A percentile compares a stretch with the other conserved stretches of the same genome.
Conservation (phyloP, 2,888 invertebrate species). For the Brachypterus glaber region DNA sequence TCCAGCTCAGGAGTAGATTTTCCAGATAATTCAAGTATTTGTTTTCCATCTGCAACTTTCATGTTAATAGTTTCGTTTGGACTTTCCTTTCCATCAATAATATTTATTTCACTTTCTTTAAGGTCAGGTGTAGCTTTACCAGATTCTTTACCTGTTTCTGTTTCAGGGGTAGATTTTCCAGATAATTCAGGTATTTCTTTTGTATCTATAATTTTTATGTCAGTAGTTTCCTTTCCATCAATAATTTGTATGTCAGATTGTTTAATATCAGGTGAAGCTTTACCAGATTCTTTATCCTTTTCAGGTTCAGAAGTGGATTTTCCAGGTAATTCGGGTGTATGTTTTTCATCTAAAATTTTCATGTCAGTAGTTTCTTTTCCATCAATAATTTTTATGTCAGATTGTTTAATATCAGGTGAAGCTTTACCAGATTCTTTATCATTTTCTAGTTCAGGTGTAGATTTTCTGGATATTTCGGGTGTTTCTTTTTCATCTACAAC, state of each 20-base stretch:
- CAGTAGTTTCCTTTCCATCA: no score
- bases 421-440: background rate
- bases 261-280: background rate
- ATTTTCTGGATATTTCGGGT: conserved; percentile 15
- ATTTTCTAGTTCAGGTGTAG: conserved; percentile 13
- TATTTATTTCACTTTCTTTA: background rate
- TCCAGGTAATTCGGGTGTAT: no score
- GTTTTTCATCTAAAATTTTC: background rate
- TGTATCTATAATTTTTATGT: no score
- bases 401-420: background rate
- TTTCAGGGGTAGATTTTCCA: conserved; percentile 14
- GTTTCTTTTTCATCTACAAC: background rate
- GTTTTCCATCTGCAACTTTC: no score
- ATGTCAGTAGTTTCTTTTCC: background rate
- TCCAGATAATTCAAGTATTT: conserved; percentile 1
- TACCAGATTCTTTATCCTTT: conserved; percentile 1
- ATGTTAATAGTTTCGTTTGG: no score
- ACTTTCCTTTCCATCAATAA: no score
- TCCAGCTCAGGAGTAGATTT: conserved; percentile 4
- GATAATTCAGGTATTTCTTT: conserved; percentile 1
- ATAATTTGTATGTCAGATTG: background rate
- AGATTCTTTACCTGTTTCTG: background rate
- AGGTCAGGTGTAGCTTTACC: conserved; percentile 1
- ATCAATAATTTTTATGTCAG: background rate
- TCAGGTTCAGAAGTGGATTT: background rate